Conservation (phyloP, 2,888 invertebrate species). For the Drosophila stalkeri region DNA sequence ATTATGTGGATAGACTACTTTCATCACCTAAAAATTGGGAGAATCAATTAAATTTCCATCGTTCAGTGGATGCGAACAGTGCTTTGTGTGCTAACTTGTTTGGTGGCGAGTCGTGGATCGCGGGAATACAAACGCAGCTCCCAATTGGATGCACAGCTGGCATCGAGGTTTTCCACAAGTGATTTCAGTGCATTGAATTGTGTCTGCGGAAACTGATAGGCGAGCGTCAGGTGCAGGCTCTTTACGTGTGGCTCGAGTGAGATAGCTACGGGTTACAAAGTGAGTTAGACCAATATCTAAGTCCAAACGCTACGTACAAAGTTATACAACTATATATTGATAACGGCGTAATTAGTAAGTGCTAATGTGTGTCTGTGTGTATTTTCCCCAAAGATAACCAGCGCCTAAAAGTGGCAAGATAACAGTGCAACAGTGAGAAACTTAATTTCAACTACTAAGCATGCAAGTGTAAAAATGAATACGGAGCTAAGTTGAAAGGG, state of each 20-base stretch:
- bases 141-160: conserved; percentile 90
- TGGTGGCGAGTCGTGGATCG: conserved; percentile 90
- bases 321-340: conserved; percentile 14
- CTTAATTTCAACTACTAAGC: conserved; percentile 19
- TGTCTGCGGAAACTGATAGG: conserved; percentile 92
- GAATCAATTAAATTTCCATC: neutral
- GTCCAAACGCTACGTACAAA: conserved; percentile 20
- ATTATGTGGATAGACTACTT: conserved; percentile 91
- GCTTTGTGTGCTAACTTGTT: conserved; percentile 86
- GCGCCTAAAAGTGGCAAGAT: neutral
- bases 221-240: conserved; percentile 94
- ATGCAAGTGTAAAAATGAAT: conserved; percentile 21
- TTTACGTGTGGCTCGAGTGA: conserved; percentile 93
- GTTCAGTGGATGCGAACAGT: conserved; percentile 6
- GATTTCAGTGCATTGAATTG: conserved; percentile 90
- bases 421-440: conserved; percentile 4
- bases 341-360: neutral
- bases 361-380: conserved; percentile 1
- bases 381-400: conserved; percentile 11
- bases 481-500: neutral
- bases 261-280: conserved; percentile 86
- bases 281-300: conserved; percentile 56
- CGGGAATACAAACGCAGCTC: conserved; percentile 94
- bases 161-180: conserved; percentile 90
- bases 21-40: conserved; percentile 87